Evolutionary conservation across 1,140 invertebrate genomes (phyloP), one percentile per base, ranked within the genome.

Genomic region (Alviniconcha marisindica): DNA sequence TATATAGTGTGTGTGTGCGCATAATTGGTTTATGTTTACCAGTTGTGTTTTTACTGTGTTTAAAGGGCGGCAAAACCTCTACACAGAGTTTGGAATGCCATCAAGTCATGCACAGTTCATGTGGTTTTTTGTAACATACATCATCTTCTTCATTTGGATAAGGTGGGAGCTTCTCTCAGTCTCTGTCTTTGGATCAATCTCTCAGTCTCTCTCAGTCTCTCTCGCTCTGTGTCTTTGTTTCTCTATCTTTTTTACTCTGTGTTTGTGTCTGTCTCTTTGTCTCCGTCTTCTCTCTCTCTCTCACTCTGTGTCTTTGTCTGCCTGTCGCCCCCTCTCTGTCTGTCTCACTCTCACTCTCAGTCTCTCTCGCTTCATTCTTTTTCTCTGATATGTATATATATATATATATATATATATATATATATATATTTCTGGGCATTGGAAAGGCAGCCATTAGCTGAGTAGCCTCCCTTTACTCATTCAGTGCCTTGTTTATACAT

Each of bases 61-160:
- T n/a, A n/a, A n/a, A 33, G 12, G 33, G 7, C 3, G 56, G 69
- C 42, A 63, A 36, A 89, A 89, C 87, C 91, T 97, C 44, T 96
- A 96, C 89, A 96, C 95, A 88, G 97, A 98, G 94, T 98, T 97
- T 95, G 97, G 97, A 89, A 98, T 98, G 97, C 97, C 97, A 71
- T 98, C 97, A 38, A 96, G 96, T 77, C 97, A 98, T 94, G 95
- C 97, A 87, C 97, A 98, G 93, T 97, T 97, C 93, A 96, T 97
- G 94, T 98, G 96, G 96, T 98, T 98, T 93, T 97, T 98, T 93
- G 95, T 96, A 82, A 95, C 95, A 69, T 98, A 98, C 93, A 95
- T 96, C 85, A 94, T 96, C 87, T 96, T 97, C 92, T 98, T 98
- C 94, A 95, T 97, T 89, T 95, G 96, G 88, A 95, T 97, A 89